These are phyloP conservation scores for Drosophila busckii DNA, from an alignment of 1,140 invertebrate species.

Conservation along the genomic window DNA sequence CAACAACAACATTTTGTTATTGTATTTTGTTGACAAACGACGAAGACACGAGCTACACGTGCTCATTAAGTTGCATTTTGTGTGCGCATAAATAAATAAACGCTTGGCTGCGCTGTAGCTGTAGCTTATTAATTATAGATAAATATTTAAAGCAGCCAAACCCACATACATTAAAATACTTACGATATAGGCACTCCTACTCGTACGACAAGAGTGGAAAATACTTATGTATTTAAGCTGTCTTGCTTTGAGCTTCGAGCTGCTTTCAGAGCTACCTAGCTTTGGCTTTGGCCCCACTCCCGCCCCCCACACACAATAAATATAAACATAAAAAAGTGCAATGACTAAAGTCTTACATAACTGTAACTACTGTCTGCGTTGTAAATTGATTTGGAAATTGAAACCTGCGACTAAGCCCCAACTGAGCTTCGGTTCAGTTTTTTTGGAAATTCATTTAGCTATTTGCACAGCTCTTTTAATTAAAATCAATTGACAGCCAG, in stretches of 20 bases:
- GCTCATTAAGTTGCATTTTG: conserved; percentile 14
- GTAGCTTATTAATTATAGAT: too few relatives aligned
- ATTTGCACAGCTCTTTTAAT: conserved; percentile 64
- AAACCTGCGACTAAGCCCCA: neutral
- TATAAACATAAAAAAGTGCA: neutral
- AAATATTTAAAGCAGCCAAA: conserved; percentile 50
- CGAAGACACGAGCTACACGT: conserved; percentile 67
- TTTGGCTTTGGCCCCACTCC: too few relatives aligned
- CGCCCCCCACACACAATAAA: too few relatives aligned
- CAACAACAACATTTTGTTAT: conserved; percentile 19
- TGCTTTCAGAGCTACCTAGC: conserved; percentile 21
- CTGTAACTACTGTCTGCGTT: neutral
- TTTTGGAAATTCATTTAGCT: conserved; percentile 1
- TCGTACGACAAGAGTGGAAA: conserved; percentile 32
- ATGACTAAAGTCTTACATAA: neutral
- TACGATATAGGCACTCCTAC: conserved; percentile 39
- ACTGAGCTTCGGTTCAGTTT: conserved; percentile 18
- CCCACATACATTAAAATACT: conserved; percentile 71
- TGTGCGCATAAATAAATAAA: conserved; percentile 69
- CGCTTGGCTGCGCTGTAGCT: conserved; percentile 52
- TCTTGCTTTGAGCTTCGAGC: conserved; percentile 11
- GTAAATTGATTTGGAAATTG: conserved; percentile 10
- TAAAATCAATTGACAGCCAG: conserved; percentile 71
- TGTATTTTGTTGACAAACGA: conserved; percentile 72
- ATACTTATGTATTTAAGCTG: conserved; percentile 22